These are phyloP conservation scores for Thripadectes ignobilis DNA, from an alignment of 2,797 vertebrate genomes.

Conservation along the genomic window DNA sequence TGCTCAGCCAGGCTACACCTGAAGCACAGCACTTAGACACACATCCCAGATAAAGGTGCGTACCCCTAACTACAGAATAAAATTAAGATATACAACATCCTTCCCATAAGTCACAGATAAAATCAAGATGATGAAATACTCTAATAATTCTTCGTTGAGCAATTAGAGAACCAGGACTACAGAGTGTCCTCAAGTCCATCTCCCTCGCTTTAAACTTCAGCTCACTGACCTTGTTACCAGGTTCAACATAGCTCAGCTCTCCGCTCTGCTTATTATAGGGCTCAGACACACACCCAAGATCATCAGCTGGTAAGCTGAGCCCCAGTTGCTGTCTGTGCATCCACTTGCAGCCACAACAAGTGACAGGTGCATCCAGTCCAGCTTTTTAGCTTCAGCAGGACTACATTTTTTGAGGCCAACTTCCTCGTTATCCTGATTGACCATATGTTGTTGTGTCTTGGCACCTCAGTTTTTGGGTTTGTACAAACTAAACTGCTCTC, in stretches of 20 bases:
- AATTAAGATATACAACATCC: not conserved
- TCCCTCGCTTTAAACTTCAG: not conserved
- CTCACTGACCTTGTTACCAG: not conserved
- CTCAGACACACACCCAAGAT: not conserved
- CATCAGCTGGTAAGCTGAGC: slow-evolving; percentile 1
- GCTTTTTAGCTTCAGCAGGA: not conserved
- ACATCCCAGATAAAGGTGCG: not conserved
- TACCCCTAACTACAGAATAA: not conserved
- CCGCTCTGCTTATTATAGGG: not conserved
- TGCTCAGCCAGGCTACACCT: not conserved
- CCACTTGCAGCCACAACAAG: slow-evolving; percentile 11
- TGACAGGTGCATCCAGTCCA: not conserved
- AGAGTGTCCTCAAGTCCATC: not conserved
- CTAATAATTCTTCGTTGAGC: not conserved
- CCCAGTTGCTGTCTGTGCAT: slow-evolving; percentile 11
- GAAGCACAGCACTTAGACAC: not conserved
- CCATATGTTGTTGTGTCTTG: not conserved
- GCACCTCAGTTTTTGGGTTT: not conserved
- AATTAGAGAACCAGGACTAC: not conserved
- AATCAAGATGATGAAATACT: not conserved
- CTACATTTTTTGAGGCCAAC: not conserved
- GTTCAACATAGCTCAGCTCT: not conserved
- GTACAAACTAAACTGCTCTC: not conserved
- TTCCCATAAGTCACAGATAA: not conserved
- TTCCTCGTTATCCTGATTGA: not conserved